Percentiles rank a stretch among this genome's conserved stretches.
phyloP scores from a whole-genome alignment of 2,113 vertebrate genomes.

The Myiagra hebetior region DNA sequence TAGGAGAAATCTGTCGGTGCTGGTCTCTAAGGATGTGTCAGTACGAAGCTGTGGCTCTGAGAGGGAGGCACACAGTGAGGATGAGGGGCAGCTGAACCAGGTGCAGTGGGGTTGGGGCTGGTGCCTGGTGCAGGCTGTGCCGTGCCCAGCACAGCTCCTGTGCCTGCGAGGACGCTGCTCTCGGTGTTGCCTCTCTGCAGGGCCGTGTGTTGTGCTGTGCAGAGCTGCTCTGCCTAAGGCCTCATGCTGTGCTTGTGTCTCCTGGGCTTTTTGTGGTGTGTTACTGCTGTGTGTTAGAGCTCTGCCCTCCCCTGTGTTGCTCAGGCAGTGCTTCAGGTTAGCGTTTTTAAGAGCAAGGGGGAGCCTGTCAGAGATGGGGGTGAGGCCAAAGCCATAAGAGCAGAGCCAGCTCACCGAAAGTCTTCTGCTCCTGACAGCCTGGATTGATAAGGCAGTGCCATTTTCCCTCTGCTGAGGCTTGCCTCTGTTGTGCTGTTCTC shows the following conservation, averaged over 20 bases:
- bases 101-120: accelerated
- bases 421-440: not conserved
- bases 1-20: accelerated
- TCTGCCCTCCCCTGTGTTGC: not conserved
- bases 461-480: not conserved
- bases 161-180: not conserved
- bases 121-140: not conserved
- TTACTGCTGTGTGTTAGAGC: not conserved
- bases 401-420: not conserved
- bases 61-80: not conserved
- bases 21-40: not conserved
- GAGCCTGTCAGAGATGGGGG: not conserved
- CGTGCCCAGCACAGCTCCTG: accelerated
- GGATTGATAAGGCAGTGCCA: not conserved
- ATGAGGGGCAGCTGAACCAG: not conserved
- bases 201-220: accelerated
- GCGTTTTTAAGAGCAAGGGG: not conserved
- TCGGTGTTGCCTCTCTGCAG: accelerated
- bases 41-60: not conserved
- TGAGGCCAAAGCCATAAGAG: not conserved
- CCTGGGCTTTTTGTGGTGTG: not conserved
- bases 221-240: not conserved
- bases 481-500: not conserved
- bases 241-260: not conserved
- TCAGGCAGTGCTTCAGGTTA: not conserved